phyloP scores from a whole-genome alignment of 2,797 vertebrate species.

The Anguilla obscura region DNA sequence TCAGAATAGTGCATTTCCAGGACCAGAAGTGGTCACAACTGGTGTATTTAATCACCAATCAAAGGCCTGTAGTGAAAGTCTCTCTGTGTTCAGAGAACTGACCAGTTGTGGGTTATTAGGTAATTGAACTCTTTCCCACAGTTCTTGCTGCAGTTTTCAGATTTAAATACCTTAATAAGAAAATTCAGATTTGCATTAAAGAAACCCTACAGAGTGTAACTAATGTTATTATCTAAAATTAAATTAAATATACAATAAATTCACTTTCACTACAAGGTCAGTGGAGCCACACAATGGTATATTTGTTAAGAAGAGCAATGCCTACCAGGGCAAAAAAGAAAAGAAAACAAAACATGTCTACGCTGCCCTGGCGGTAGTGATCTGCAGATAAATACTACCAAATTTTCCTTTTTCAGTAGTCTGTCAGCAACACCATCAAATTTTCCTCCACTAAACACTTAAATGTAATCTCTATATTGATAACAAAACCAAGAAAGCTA shows the following conservation, averaged over 20 bases:
- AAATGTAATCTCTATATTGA: neutral
- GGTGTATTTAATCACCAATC: neutral
- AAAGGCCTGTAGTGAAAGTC: neutral
- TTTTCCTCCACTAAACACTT: neutral
- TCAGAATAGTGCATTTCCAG: neutral
- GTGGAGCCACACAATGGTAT: neutral
- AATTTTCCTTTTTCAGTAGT: neutral
- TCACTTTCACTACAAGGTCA: conserved; percentile 23
- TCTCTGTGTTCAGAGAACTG: neutral
- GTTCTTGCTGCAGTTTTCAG: conserved; percentile 38
- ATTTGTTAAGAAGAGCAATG: neutral
- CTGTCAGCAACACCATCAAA: neutral
- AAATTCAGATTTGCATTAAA: conserved; percentile 42
- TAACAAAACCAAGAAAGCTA: neutral
- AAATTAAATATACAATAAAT: conserved; percentile 48
- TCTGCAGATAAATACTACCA: neutral
- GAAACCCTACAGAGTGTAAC: conserved; percentile 34
- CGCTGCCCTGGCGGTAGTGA: neutral
- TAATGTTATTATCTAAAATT: conserved; percentile 30
- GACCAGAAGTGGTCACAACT: conserved; percentile 1
- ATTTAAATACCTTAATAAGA: conserved; percentile 56
- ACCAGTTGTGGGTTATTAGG: conserved; percentile 40
- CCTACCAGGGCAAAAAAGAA: neutral
- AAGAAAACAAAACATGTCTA: neutral
- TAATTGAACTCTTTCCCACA: conserved; percentile 53